Base-by-base conservation (phyloP, 2,888 invertebrate species). In the Eretmocerus hayati region DNA sequence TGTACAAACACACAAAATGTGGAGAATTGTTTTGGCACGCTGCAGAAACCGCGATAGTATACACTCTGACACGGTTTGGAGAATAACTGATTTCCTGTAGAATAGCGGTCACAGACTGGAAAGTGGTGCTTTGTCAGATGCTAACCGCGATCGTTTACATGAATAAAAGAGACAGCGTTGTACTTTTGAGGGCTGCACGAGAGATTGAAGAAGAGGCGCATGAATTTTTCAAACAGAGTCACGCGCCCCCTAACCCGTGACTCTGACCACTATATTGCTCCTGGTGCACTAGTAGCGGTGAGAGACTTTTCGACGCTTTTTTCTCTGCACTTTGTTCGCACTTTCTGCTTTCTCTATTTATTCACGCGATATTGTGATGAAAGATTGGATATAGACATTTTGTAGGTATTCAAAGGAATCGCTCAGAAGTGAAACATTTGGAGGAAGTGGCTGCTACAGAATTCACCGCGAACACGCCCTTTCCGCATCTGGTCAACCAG, bases 51-150 rank as follows among this genome's bases (percentile, higher is more conserved):
- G n/a, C n/a, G n/a, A n/a, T n/a, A n/a, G n/a, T n/a, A n/a, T n/a
- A n/a, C n/a, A n/a, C n/a, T n/a, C n/a, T n/a, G n/a, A n/a, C n/a
- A n/a, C n/a, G n/a, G 26, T 26, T 11, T 26, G 11, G 6, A 26
- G 26, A 26, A 26, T 26, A 26, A 26, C 8, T 26, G 6, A 26
- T 26, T 26, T 26, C 26, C 26, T n/a, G n/a, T n/a, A n/a, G n/a
- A n/a, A n/a, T n/a, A n/a, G n/a, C n/a, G n/a, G n/a, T n/a, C n/a
- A n/a, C n/a, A n/a, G n/a, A n/a, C n/a, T n/a, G n/a, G n/a, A n/a
- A 45, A 31, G 26, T 38, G 39, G 33, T 35, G 46, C 46, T 46
- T 35, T 32, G 33, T 26, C 47, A 35, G 26, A 31, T 26, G n/a
- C 37, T 48, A 33, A 35, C 23, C 16, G 50, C 38, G 40, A 19